Percentiles rank a stretch among this genome's conserved stretches.
These are phyloP conservation scores for Junco hyemalis DNA, from an alignment of 2,113 vertebrate genomes.

Conservation along the genomic window DNA sequence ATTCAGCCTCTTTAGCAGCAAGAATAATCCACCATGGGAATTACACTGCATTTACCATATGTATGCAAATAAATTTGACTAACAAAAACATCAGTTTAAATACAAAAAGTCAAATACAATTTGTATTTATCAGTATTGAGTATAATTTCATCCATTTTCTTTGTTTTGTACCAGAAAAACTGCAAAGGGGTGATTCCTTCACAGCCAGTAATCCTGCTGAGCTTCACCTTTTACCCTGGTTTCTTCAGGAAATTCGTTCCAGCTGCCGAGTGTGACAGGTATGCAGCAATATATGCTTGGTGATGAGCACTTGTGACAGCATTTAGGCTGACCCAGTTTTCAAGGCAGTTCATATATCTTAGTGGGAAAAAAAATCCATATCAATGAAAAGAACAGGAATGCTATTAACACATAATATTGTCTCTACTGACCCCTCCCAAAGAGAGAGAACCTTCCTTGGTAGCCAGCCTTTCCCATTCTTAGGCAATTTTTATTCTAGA, in stretches of 20 bases:
- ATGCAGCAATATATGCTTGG: not conserved
- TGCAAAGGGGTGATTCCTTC: not conserved
- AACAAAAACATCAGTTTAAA: not conserved
- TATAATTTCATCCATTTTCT: not conserved
- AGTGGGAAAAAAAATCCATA: not conserved
- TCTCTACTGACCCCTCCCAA: not conserved
- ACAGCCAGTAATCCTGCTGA: conserved; percentile 8
- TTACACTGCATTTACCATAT: not conserved
- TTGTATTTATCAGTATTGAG: not conserved
- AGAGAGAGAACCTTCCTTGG: not conserved
- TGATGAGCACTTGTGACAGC: conserved; percentile 20
- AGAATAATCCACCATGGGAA: not conserved
- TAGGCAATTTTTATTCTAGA: conserved; percentile 8
- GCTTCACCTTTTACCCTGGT: conserved; percentile 8
- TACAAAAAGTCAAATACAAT: not conserved
- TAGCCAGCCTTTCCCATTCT: not conserved
- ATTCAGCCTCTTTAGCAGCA: not conserved
- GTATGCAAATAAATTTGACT: not conserved
- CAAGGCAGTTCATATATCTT: conserved; percentile 4
- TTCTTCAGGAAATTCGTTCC: not conserved
- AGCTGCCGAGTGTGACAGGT: not conserved
- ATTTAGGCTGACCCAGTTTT: conserved; percentile 46
- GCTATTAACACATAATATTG: not conserved
- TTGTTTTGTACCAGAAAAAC: conserved; percentile 25
- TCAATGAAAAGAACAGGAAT: not conserved